Percentiles rank a stretch among this genome's conserved stretches.
These are phyloP conservation scores for Perccottus glenii DNA, from an alignment of 2,113 vertebrate species.

Conservation along the genomic window DNA sequence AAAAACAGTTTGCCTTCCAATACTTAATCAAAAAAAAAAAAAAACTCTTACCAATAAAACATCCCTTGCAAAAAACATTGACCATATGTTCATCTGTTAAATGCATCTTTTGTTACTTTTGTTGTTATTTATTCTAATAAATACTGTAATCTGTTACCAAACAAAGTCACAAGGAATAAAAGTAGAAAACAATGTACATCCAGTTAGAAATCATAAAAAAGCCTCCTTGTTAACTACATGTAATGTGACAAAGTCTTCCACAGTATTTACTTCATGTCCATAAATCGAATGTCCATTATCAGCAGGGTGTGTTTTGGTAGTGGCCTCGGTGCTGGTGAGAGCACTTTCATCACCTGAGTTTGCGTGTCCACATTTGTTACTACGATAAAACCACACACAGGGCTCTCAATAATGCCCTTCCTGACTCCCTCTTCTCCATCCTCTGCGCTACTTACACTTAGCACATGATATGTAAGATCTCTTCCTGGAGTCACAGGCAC, in stretches of 20 bases:
- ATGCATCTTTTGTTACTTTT: not conserved
- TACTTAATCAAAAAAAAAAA: too few relatives aligned
- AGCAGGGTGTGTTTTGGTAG: slow-evolving; percentile 93
- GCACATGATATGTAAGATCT: slow-evolving; percentile 94
- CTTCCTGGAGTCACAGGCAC: slow-evolving; percentile 94
- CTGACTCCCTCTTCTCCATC: slow-evolving; percentile 80
- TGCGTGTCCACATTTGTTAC: slow-evolving; percentile 94
- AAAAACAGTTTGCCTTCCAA: too few relatives aligned
- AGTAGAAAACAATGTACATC: slow-evolving; percentile 1
- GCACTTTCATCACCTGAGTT: slow-evolving; percentile 91
- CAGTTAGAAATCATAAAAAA: not conserved
- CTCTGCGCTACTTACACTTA: slow-evolving; percentile 92
- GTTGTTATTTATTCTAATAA: too few relatives aligned
- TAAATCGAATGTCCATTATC: slow-evolving; percentile 99
- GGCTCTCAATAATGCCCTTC: slow-evolving; percentile 85
- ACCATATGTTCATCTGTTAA: slow-evolving; percentile 10
- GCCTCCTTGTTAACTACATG: too few relatives aligned
- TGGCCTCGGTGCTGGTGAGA: slow-evolving; percentile 91
- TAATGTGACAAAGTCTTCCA: not conserved
- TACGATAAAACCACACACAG: slow-evolving; percentile 95
- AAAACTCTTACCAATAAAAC: too few relatives aligned
- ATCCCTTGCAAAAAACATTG: too few relatives aligned
- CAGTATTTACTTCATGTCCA: slow-evolving; percentile 85
- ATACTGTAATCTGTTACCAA: not conserved
- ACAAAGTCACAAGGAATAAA: slow-evolving; percentile 17